These are phyloP conservation scores for Hestina assimilis DNA, from an alignment of 1,140 invertebrate species.

Conservation along the genomic window DNA sequence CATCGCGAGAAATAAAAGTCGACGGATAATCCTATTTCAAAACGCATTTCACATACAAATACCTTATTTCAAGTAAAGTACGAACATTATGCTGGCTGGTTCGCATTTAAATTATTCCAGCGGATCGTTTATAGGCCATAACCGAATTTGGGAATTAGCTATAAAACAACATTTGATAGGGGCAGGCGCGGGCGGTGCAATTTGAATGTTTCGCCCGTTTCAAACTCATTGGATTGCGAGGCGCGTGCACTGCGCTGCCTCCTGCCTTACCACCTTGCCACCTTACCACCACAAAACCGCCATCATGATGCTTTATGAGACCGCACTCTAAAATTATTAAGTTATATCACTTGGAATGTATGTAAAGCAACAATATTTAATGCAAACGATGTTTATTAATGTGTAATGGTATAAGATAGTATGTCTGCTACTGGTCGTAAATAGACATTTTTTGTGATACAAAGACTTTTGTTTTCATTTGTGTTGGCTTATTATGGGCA, in stretches of 20 bases:
- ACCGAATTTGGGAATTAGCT: constrained; percentile 79
- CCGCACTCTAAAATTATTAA: background rate
- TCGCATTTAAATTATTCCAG: constrained; percentile 78
- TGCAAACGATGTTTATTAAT: no score
- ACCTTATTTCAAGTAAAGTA: constrained; percentile 76
- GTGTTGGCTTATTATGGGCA: no score
- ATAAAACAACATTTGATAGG: constrained; percentile 78
- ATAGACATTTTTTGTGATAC: no score
- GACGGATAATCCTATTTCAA: constrained; percentile 67
- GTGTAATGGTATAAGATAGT: no score
- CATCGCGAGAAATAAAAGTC: constrained; percentile 58
- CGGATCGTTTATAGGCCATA: constrained; percentile 78
- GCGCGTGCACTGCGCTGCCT: constrained; percentile 59
- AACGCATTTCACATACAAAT: constrained; percentile 78
- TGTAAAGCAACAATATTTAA: no score
- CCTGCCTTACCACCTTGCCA: constrained; percentile 41
- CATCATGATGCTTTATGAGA: constrained; percentile 6
- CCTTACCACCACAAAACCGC: constrained; percentile 18
- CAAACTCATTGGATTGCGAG: constrained; percentile 68
- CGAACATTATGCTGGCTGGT: constrained; percentile 74
- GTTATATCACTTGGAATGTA: background rate
- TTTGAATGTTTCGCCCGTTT: constrained; percentile 73
- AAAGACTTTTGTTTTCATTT: no score
- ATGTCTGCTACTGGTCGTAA: no score
- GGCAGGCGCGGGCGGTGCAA: constrained; percentile 70